These are phyloP conservation scores for Drosophila demipolita DNA, from an alignment of 2,888 invertebrate species.

Conservation along the genomic window DNA sequence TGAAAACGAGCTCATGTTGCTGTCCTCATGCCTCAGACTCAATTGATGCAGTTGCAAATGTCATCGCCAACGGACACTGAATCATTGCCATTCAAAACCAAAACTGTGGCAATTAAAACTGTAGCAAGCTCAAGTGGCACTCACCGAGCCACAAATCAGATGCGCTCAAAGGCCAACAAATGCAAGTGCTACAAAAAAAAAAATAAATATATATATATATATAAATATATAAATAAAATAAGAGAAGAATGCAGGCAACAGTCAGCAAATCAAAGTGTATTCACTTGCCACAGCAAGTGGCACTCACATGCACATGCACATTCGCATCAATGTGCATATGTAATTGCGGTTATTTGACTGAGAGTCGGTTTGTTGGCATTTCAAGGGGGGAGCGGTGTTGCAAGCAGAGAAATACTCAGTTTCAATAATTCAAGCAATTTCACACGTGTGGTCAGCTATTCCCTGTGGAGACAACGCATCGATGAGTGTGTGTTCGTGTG, in stretches of 20 bases:
- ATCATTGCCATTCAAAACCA: slow-evolving; percentile 43
- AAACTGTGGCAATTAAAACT: slow-evolving; percentile 68
- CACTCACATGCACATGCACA: slow-evolving; percentile 54
- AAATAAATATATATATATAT: background rate
- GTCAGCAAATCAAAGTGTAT: background rate
- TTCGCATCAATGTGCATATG: slow-evolving; percentile 75
- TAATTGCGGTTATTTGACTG: slow-evolving; percentile 70
- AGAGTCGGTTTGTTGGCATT: slow-evolving; percentile 8
- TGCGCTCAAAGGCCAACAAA: slow-evolving; percentile 2
- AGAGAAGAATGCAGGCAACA: slow-evolving; percentile 1
- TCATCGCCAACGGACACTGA: slow-evolving; percentile 14
- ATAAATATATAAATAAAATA: slow-evolving; percentile 13
- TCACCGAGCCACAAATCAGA: slow-evolving; percentile 34
- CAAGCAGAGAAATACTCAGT: slow-evolving; percentile 23
- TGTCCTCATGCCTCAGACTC: background rate
- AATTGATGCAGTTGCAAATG: slow-evolving; percentile 1
- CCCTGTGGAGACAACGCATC: slow-evolving; percentile 33
- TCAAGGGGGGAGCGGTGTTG: slow-evolving; percentile 27
- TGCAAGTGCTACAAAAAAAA: background rate
- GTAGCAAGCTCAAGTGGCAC: slow-evolving; percentile 71
- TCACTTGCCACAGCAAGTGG: slow-evolving; percentile 33
- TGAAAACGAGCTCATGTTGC: slow-evolving; percentile 18
- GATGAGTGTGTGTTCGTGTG: slow-evolving; percentile 1
- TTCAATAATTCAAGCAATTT: slow-evolving; percentile 77
- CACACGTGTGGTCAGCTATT: slow-evolving; percentile 73